A percentile compares a stretch with the other conserved stretches of the same genome.
Evolutionary conservation across 1,140 invertebrate genomes (phyloP).

Genomic region (Papilio polytes): DNA sequence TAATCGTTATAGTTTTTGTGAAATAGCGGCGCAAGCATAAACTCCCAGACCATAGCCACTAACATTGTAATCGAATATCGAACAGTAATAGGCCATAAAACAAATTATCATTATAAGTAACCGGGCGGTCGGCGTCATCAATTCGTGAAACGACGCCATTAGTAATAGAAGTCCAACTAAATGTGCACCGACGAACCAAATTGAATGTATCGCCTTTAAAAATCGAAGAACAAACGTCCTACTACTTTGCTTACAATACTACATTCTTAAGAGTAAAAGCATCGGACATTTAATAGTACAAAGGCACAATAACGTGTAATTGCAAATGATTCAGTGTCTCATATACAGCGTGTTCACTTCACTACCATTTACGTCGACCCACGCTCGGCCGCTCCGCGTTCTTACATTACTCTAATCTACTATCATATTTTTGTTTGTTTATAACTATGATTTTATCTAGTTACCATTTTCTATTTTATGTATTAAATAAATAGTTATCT

Average conservation of each 20-base stretch:
- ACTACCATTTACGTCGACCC: slow-evolving; percentile 74
- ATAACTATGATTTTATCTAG: slow-evolving; percentile 64
- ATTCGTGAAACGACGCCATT: slow-evolving; percentile 24
- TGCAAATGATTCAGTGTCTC: slow-evolving; percentile 82
- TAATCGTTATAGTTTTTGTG: not conserved
- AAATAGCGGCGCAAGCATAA: not conserved
- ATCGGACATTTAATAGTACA: slow-evolving; percentile 75
- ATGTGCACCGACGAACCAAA: slow-evolving; percentile 49
- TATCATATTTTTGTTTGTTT: slow-evolving; percentile 77
- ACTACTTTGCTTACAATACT: slow-evolving; percentile 80
- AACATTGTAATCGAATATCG: slow-evolving; percentile 30
- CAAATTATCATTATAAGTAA: slow-evolving; percentile 37
- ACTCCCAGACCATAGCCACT: not conserved
- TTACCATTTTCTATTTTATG: slow-evolving; percentile 48
- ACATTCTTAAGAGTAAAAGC: slow-evolving; percentile 63
- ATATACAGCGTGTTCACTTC: slow-evolving; percentile 61
- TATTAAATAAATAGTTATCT: not conserved
- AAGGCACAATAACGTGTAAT: slow-evolving; percentile 82
- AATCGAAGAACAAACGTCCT: slow-evolving; percentile 74
- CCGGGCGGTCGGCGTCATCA: slow-evolving; percentile 9
- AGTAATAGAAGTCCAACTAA: slow-evolving; percentile 23
- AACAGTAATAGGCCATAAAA: slow-evolving; percentile 25
- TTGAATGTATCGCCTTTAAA: slow-evolving; percentile 60
- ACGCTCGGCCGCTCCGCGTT: slow-evolving; percentile 50
- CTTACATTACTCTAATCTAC: slow-evolving; percentile 67